Evolutionary conservation across 2,888 invertebrate genomes (phyloP), one percentile per base, ranked within the genome.

Genomic region (Barypeithes pellucidus): DNA sequence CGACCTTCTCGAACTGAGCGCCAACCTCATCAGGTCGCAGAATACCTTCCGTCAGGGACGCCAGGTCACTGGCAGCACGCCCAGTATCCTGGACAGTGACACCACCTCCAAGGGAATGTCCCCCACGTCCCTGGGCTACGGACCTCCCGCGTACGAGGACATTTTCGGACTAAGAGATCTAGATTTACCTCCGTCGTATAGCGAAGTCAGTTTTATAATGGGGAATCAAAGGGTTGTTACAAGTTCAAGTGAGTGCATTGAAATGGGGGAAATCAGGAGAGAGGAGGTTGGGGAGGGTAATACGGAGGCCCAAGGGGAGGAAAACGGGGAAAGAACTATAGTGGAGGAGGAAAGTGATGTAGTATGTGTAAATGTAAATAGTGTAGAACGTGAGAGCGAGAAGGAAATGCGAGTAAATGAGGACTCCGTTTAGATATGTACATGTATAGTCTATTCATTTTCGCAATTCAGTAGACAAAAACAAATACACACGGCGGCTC

Each of bases 91-190:
- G 78, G 88, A 88, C 68, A 88, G 87, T 9, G 88, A 88, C 76
- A 87, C 87, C 8, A 87, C 87, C n/a, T 88, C 88, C 80, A 89
- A 89, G 75, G 88, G 88, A 8, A 85, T 88, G 50, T 84, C 87
- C 4, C 88, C 88, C 0, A 82, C 87, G 14, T 87, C 87, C 0
- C 77, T 85, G 52, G 87, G 87, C 39, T 85, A 86, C 47, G 87
- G 88, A 2, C 89, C 89, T 0, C 89, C 89, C 0, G 86, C 88
- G 0, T 89, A 89, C 79, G 88, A 89, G 61, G 88, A 88, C 73
- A 87, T 89, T 68, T 88, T 88, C 75, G 87, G 88, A 11, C 79
- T 79, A 18, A 80, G 80, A 70, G 63, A 59, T 3, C 77, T 77
- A 39, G 85, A 86, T 75, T 80, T 86, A 65, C 85, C 85, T 9